Conservation (phyloP, 92 coral and sea anemone genomes). For the Ricordea florida region DNA sequence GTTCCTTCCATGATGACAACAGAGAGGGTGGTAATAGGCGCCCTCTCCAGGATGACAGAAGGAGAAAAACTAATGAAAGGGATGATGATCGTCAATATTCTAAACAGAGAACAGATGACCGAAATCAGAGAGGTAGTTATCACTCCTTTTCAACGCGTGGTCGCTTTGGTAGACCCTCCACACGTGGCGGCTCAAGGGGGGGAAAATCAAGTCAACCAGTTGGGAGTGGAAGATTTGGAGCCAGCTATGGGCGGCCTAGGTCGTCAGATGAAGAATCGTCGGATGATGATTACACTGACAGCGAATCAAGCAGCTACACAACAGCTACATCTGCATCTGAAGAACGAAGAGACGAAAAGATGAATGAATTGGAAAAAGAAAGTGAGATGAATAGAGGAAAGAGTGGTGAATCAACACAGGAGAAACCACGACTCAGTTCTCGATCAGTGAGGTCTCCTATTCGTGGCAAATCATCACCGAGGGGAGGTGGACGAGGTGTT, state of each 20-base stretch:
- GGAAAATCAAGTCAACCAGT: slow-evolving; percentile 68
- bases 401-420: slow-evolving; percentile 31
- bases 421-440: slow-evolving; percentile 16
- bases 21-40: slow-evolving; percentile 25
- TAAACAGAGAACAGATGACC: slow-evolving; percentile 4
- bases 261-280: slow-evolving; percentile 70
- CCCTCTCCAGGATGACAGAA: slow-evolving; percentile 16
- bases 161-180: slow-evolving; percentile 55
- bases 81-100: slow-evolving; percentile 17
- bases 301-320: slow-evolving; percentile 82
- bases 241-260: slow-evolving; percentile 47
- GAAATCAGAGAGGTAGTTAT: slow-evolving; percentile 32
- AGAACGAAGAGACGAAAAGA: slow-evolving; percentile 61
- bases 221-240: slow-evolving; percentile 84
- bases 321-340: slow-evolving; percentile 96
- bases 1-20: not conserved
- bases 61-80: slow-evolving; percentile 7
- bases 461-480: slow-evolving; percentile 33
- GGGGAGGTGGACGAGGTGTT: slow-evolving; percentile 48
- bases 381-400: slow-evolving; percentile 41
- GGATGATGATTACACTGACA: slow-evolving; percentile 79
- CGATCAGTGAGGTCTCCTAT: slow-evolving; percentile 51
- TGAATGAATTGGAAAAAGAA: slow-evolving; percentile 6
- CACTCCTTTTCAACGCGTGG: slow-evolving; percentile 66
- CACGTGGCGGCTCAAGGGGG: slow-evolving; percentile 70